A percentile compares a stretch with the other conserved stretches of the same genome.
These are phyloP conservation scores for Phymanthus crucifer DNA, from an alignment of 92 coral and sea anemone species.

Conservation along the genomic window DNA sequence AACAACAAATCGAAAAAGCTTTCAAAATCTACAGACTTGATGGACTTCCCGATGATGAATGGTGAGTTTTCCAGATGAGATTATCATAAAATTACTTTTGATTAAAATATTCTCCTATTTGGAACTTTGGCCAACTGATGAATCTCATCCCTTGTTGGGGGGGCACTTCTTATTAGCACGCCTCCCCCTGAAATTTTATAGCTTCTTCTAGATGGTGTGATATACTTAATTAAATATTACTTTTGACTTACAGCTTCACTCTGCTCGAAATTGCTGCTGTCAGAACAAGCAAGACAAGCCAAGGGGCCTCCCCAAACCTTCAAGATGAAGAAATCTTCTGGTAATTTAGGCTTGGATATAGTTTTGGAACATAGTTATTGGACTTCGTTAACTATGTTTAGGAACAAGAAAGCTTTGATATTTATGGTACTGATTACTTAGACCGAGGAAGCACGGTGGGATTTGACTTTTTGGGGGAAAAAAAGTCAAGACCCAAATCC, in stretches of 20 bases:
- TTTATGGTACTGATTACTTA: too few relatives aligned
- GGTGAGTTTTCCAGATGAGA: slow-evolving; percentile 22
- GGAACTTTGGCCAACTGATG: neutral
- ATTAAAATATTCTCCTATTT: neutral
- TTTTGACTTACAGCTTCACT: slow-evolving; percentile 33
- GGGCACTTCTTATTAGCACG: too few relatives aligned
- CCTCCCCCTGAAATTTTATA: too few relatives aligned
- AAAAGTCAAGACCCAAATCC: too few relatives aligned
- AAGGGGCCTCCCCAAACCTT: slow-evolving; percentile 57
- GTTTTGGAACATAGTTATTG: too few relatives aligned
- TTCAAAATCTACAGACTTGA: slow-evolving; percentile 58
- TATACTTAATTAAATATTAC: neutral
- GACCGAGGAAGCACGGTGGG: too few relatives aligned
- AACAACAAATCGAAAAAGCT: slow-evolving; percentile 15
- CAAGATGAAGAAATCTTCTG: slow-evolving; percentile 65
- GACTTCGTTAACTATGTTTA: too few relatives aligned
- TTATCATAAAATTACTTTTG: neutral
- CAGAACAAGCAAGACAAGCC: slow-evolving; percentile 20
- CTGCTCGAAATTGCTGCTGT: slow-evolving; percentile 51
- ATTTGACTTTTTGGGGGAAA: too few relatives aligned
- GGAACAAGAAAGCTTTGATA: too few relatives aligned
- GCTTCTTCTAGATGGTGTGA: too few relatives aligned
- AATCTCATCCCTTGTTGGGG: neutral
- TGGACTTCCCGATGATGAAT: slow-evolving; percentile 54
- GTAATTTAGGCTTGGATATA: slow-evolving; percentile 22